Percentiles rank a stretch among this genome's conserved stretches.
phyloP scores from a whole-genome alignment of 2,888 invertebrate genomes.

The Aphidius colemani region DNA sequence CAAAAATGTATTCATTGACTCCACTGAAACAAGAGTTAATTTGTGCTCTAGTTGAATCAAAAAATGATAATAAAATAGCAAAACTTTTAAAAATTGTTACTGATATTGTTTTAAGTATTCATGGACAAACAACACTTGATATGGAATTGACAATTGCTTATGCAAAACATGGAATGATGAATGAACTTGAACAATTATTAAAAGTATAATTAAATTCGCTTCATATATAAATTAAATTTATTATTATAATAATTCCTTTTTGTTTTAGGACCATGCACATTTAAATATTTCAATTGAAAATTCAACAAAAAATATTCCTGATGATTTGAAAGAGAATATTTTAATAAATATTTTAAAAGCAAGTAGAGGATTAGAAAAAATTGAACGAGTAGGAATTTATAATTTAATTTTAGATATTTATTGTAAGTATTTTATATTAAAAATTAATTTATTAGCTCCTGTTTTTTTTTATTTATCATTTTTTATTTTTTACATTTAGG shows the following conservation, averaged over 20 bases:
- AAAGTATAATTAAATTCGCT: not conserved
- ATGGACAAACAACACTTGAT: slow-evolving; percentile 1
- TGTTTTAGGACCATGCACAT: slow-evolving; percentile 23
- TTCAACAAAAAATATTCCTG: not conserved
- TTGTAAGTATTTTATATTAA: slow-evolving; percentile 34
- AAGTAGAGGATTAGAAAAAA: not conserved
- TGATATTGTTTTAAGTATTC: slow-evolving; percentile 29
- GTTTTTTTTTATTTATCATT: not conserved
- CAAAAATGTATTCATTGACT: slow-evolving; percentile 65
- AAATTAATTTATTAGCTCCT: not conserved
- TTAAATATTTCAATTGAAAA: not conserved
- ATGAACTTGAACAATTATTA: not conserved
- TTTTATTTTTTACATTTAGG: slow-evolving; percentile 34
- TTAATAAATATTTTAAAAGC: slow-evolving; percentile 32
- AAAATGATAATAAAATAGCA: slow-evolving; percentile 19
- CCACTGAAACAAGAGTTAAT: slow-evolving; percentile 71
- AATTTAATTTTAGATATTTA: slow-evolving; percentile 29
- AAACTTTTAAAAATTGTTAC: not conserved
- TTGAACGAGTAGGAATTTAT: slow-evolving; percentile 26
- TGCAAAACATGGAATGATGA: not conserved
- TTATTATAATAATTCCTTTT: not conserved
- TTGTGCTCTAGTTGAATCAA: slow-evolving; percentile 42
- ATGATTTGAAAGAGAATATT: slow-evolving; percentile 2
- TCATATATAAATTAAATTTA: not conserved
- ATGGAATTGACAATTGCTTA: slow-evolving; percentile 29